phyloP scores from a whole-genome alignment of 2,888 invertebrate genomes.

The Chymomyza procnemis region DNA sequence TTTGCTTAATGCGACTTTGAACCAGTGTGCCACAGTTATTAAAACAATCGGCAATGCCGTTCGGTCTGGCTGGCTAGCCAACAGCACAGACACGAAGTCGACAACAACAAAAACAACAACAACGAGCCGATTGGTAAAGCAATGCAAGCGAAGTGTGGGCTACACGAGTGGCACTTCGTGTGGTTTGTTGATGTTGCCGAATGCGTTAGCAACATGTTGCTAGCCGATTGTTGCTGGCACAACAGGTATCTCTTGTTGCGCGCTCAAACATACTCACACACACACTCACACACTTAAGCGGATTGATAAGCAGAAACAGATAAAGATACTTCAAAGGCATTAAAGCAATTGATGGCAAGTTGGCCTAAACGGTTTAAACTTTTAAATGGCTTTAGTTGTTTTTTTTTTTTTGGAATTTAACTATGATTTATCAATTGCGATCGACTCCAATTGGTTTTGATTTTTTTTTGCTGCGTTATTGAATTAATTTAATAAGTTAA shows the following conservation, averaged over 20 bases:
- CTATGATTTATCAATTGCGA: background rate
- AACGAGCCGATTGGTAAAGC: constrained; percentile 7
- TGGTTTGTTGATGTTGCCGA: background rate
- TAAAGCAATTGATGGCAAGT: background rate
- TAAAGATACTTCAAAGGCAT: background rate
- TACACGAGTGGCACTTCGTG: constrained; percentile 22
- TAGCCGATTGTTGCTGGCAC: constrained; percentile 26
- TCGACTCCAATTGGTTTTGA: background rate
- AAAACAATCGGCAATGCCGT: background rate
- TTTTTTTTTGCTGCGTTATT: constrained; percentile 19
- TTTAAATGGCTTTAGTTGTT: background rate
- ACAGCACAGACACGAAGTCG: constrained; percentile 12
- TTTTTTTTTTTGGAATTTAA: background rate
- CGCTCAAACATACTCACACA: background rate
- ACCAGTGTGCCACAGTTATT: background rate
- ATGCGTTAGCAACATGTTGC: constrained; percentile 25
- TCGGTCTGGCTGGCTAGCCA: background rate
- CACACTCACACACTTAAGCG: background rate
- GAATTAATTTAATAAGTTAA: constrained; percentile 57
- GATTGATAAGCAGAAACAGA: constrained; percentile 9
- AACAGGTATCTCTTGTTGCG: constrained; percentile 45
- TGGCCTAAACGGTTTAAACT: background rate
- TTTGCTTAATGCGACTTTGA: background rate
- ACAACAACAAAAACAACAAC: constrained; percentile 16
- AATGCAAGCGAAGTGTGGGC: constrained; percentile 15